Conservation (phyloP, 1,140 invertebrate genomes). For the Drosophila arawakana region DNA sequence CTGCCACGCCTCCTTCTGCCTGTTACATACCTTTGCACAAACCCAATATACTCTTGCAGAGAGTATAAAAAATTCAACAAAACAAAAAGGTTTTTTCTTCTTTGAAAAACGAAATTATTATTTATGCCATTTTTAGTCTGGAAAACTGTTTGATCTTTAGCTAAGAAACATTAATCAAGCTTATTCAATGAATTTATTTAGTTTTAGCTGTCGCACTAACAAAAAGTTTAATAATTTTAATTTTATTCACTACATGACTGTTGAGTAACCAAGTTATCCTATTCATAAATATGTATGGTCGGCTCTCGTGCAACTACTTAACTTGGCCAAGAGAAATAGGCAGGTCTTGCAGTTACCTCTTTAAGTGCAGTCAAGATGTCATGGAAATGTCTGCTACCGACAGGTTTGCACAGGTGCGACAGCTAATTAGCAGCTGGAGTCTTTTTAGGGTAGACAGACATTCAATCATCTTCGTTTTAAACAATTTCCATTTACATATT, state of each 20-base stretch:
- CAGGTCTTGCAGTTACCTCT: background rate
- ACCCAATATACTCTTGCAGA: too few species aligned
- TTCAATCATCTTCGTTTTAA: constrained; percentile 10
- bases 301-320: background rate
- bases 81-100: too few species aligned
- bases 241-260: background rate
- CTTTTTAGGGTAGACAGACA: background rate
- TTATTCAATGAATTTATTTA: too few species aligned
- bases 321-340: background rate
- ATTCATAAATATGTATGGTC: background rate
- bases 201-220: background rate
- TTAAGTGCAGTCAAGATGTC: background rate
- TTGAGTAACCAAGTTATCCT: background rate
- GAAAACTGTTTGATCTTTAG: too few species aligned
- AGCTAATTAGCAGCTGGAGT: constrained; percentile 8
- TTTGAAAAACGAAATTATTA: too few species aligned
- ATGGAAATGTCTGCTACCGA: background rate
- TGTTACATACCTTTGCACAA: too few species aligned
- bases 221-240: background rate
- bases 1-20: too few species aligned
- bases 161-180: too few species aligned
- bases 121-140: too few species aligned
- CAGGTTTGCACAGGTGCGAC: constrained; percentile 31
- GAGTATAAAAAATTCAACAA: too few species aligned
- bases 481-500: background rate